Percentiles rank a stretch among this genome's conserved stretches.
phyloP scores from a whole-genome alignment of 2,113 vertebrate genomes.

The Okapia johnstoni region DNA sequence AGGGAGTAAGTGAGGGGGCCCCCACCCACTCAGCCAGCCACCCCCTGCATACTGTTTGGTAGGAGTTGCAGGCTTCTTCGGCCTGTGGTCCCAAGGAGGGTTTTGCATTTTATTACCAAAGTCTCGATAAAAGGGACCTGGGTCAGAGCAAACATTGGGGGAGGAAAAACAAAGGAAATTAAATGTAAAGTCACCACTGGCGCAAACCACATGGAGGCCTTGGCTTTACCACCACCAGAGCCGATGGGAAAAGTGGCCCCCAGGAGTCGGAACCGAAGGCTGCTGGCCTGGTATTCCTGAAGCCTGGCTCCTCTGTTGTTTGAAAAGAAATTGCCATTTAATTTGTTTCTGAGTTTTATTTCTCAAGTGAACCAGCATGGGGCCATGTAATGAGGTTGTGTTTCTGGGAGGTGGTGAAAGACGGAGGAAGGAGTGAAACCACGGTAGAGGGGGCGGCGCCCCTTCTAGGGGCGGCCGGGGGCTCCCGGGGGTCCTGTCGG shows the following conservation, averaged over 20 bases:
- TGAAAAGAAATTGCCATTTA: conserved; percentile 67
- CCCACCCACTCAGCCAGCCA: fast-evolving
- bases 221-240: conserved; percentile 38
- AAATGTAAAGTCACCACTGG: conserved; percentile 44
- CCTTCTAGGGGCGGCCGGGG: background rate
- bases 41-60: background rate
- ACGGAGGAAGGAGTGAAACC: background rate
- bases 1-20: fast-evolving
- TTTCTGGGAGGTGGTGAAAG: conserved; percentile 74
- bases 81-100: conserved; percentile 29
- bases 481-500: fast-evolving
- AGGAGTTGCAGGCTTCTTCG: fast-evolving
- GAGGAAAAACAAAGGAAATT: conserved; percentile 72
- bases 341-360: conserved; percentile 77
- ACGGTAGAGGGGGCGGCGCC: background rate
- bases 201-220: conserved; percentile 30
- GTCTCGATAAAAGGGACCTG: conserved; percentile 60
- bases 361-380: conserved; percentile 67
- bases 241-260: background rate
- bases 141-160: conserved; percentile 43
- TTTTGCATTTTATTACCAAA: conserved; percentile 64
- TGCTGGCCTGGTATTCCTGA: conserved; percentile 23
- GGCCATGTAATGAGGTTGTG: conserved; percentile 64
- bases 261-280: conserved; percentile 47
- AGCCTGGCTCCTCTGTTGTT: conserved; percentile 48